Conservation (phyloP, 1,140 invertebrate species). For the Piezodorus guildinii region DNA sequence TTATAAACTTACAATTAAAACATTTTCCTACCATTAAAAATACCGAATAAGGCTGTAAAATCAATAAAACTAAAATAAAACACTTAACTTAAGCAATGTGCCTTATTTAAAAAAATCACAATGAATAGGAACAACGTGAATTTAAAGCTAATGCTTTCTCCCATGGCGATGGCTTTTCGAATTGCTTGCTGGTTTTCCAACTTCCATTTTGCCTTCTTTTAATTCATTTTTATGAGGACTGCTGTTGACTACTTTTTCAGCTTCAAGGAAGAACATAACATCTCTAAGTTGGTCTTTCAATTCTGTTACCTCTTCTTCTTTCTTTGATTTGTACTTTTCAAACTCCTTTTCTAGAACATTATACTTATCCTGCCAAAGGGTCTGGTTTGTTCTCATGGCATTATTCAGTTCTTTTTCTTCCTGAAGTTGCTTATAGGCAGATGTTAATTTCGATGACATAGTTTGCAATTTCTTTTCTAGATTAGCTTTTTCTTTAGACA, state of each 20-base stretch:
- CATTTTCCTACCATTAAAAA: too few species aligned
- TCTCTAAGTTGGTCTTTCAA: slow-evolving; percentile 86
- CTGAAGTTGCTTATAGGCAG: slow-evolving; percentile 50
- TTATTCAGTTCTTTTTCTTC: slow-evolving; percentile 69
- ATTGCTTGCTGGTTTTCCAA: slow-evolving; percentile 31
- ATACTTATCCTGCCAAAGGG: slow-evolving; percentile 59
- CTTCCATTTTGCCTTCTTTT: slow-evolving; percentile 52
- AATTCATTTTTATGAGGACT: slow-evolving; percentile 51
- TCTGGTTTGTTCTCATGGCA: slow-evolving; percentile 63
- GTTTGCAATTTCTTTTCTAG: slow-evolving; percentile 27
- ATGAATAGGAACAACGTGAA: too few species aligned
- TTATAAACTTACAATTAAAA: too few species aligned
- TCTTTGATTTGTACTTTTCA: slow-evolving; percentile 40
- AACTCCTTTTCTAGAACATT: slow-evolving; percentile 50
- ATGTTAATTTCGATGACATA: slow-evolving; percentile 43
- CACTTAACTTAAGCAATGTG: too few species aligned
- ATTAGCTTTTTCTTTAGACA: slow-evolving; percentile 25
- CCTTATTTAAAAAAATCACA: too few species aligned
- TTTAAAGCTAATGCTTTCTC: neutral
- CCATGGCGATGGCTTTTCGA: neutral
- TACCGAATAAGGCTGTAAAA: too few species aligned
- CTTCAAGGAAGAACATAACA: slow-evolving; percentile 92
- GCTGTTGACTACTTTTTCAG: slow-evolving; percentile 45
- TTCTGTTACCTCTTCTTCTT: slow-evolving; percentile 61
- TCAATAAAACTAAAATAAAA: too few species aligned